A percentile compares a stretch with the other conserved stretches of the same genome.
Evolutionary conservation across 2,113 vertebrate genomes (phyloP).

Genomic region (Struthidea cinerea): DNA sequence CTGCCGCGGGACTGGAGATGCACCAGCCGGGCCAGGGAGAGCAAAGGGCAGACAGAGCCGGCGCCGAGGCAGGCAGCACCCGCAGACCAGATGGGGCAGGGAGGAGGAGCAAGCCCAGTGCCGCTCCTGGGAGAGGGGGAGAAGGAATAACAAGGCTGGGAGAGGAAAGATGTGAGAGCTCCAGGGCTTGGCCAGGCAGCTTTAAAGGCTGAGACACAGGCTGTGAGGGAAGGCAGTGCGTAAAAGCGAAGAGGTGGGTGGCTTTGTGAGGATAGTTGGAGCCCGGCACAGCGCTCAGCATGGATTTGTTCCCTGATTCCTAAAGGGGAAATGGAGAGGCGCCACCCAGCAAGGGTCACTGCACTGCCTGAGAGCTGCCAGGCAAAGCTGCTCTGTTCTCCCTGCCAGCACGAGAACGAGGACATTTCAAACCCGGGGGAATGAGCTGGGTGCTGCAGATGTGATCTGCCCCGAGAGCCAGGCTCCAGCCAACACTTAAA

Average conservation of each 20-base stretch:
- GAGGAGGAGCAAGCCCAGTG: not conserved
- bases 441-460: not conserved
- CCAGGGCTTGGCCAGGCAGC: not conserved
- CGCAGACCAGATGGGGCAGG: not conserved
- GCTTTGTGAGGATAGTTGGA: not conserved
- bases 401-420: not conserved
- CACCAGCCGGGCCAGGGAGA: not conserved
- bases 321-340: not conserved
- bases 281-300: rapidly evolving
- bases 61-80: not conserved
- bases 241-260: not conserved
- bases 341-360: not conserved
- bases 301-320: not conserved
- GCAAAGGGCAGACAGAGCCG: slow-evolving; percentile 6
- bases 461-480: not conserved
- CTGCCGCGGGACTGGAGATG: rapidly evolving
- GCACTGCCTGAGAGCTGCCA: not conserved
- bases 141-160: not conserved
- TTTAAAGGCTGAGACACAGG: not conserved
- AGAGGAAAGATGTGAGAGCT: not conserved
- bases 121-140: not conserved
- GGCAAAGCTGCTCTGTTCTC: not conserved
- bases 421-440: not conserved
- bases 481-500: not conserved
- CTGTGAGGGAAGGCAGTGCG: not conserved